These are phyloP conservation scores for Scaptodrosophila lebanonensis DNA, from an alignment of 1,140 invertebrate genomes.

Conservation along the genomic window DNA sequence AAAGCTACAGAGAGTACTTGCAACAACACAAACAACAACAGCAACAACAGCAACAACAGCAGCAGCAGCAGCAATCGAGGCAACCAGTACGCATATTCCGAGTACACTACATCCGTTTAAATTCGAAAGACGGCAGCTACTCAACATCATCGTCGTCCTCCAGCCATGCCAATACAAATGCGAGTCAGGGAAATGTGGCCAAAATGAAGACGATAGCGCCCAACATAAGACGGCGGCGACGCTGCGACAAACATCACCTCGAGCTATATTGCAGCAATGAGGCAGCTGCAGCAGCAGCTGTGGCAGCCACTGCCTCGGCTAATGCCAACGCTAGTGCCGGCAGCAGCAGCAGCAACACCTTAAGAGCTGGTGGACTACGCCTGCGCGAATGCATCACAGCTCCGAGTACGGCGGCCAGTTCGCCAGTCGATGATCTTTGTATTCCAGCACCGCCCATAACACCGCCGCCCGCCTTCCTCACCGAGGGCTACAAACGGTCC, in stretches of 20 bases:
- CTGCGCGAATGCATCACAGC: constrained; percentile 62
- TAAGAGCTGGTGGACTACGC: constrained; percentile 48
- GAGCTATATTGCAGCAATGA: constrained; percentile 79
- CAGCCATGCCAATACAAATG: constrained; percentile 1
- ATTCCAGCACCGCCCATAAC: constrained; percentile 82
- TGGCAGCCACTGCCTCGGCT: constrained; percentile 1
- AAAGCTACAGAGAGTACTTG: constrained; percentile 58
- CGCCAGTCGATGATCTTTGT: constrained; percentile 78
- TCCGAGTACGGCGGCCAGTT: constrained; percentile 76
- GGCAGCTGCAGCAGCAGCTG: constrained; percentile 4
- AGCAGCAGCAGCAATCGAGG: constrained; percentile 38
- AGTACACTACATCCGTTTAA: constrained; percentile 67
- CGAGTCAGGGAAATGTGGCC: constrained; percentile 33
- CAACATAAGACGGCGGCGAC: constrained; percentile 80
- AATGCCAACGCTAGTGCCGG: background rate
- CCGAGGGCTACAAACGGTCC: constrained; percentile 80
- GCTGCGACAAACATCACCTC: constrained; percentile 81
- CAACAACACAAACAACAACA: constrained; percentile 59
- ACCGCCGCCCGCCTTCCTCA: constrained; percentile 82
- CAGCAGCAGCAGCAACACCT: constrained; percentile 18
- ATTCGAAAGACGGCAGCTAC: constrained; percentile 64
- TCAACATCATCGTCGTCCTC: constrained; percentile 28
- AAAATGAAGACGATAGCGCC: constrained; percentile 83
- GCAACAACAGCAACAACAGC: constrained; percentile 25
- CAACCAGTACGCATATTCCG: constrained; percentile 63